Evolutionary conservation across 2,888 invertebrate species (phyloP).

Genomic region (Acutogordius australiensis): DNA sequence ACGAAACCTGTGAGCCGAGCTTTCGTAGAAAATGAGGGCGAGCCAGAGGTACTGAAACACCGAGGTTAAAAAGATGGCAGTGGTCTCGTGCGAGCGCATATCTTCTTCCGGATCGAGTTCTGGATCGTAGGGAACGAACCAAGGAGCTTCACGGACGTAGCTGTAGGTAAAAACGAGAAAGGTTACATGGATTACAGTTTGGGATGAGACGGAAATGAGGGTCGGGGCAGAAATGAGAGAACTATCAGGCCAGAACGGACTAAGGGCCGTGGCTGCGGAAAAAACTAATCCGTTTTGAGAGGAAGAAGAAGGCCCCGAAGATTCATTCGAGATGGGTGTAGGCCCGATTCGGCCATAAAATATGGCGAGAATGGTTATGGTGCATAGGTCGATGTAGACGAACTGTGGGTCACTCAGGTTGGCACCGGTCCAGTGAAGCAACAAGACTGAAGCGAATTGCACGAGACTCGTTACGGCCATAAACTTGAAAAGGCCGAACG

Average conservation of each 20-base stretch:
- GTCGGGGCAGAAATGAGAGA: not conserved
- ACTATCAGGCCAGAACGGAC: not conserved
- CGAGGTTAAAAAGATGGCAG: not conserved
- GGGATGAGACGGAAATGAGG: not conserved
- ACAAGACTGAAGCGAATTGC: slow-evolving; percentile 36
- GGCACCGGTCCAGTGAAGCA: slow-evolving; percentile 26
- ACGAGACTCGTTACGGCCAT: slow-evolving; percentile 75
- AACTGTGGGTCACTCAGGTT: slow-evolving; percentile 20
- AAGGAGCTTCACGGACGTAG: not conserved
- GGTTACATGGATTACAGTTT: not conserved
- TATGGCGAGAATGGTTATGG: not conserved
- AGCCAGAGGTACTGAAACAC: not conserved
- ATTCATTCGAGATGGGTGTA: not conserved
- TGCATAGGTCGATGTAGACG: not conserved
- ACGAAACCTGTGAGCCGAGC: not conserved
- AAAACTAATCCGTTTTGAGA: not conserved
- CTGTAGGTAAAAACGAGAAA: not conserved
- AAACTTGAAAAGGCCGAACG: slow-evolving; percentile 86
- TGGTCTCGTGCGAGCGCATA: not conserved
- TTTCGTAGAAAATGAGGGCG: not conserved
- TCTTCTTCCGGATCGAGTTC: not conserved
- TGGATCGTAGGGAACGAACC: slow-evolving; percentile 7
- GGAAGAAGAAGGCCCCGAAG: not conserved
- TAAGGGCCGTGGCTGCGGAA: not conserved
- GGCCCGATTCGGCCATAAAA: not conserved